Evolutionary conservation across 2,797 vertebrate genomes (phyloP).

Genomic region (Cirrhinus mrigala): DNA sequence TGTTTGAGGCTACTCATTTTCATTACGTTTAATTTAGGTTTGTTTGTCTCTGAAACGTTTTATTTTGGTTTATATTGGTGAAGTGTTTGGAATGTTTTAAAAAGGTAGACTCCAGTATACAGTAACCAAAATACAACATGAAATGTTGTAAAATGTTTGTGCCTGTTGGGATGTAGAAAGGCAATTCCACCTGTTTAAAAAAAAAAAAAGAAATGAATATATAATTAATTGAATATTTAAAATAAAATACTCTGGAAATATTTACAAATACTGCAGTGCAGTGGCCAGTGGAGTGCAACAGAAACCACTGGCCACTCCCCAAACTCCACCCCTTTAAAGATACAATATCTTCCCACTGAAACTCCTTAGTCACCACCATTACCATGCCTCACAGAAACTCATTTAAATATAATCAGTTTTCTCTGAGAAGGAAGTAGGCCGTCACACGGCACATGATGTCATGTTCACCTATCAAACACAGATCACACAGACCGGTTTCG

Average conservation of each 20-base stretch:
- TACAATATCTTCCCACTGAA: slow-evolving; percentile 67
- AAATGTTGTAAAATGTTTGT: background rate
- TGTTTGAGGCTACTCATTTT: background rate
- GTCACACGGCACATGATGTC: slow-evolving; percentile 26
- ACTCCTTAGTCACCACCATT: slow-evolving; percentile 60
- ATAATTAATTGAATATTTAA: background rate
- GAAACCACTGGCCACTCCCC: background rate
- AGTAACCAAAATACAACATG: background rate
- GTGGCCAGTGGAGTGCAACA: background rate
- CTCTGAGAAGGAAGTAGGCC: slow-evolving; percentile 7
- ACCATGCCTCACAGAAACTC: slow-evolving; percentile 55
- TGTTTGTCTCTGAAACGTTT: background rate
- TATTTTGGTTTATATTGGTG: background rate
- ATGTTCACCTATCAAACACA: background rate
- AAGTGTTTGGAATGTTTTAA: background rate
- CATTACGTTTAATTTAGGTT: background rate
- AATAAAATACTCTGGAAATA: background rate
- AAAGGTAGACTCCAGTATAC: background rate
- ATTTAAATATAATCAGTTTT: slow-evolving; percentile 27
- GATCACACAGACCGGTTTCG: slow-evolving; percentile 23
- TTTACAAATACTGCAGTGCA: background rate
- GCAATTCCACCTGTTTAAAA: background rate
- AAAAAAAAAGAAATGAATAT: background rate
- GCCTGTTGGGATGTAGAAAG: background rate
- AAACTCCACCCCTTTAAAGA: background rate